Conservation (phyloP, 2,797 vertebrate genomes). For the Aselliscus stoliczkanus region DNA sequence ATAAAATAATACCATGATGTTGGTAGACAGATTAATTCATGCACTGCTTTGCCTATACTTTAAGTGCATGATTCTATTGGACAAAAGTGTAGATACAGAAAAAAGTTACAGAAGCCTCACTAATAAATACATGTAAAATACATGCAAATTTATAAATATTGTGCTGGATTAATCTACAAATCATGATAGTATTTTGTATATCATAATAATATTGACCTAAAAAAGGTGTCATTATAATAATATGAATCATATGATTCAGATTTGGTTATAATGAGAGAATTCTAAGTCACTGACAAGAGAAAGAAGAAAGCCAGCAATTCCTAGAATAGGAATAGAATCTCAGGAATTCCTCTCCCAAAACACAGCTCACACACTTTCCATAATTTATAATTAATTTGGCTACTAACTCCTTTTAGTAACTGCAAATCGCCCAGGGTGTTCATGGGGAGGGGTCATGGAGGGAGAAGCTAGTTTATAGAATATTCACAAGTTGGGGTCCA, state of each 20-base stretch:
- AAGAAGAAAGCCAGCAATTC: background rate
- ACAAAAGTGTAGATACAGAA: background rate
- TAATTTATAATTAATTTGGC: background rate
- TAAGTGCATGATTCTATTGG: background rate
- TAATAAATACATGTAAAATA: background rate
- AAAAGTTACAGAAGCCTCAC: background rate
- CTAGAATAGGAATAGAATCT: background rate
- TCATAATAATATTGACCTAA: background rate
- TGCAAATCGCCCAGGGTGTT: background rate
- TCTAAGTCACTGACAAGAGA: background rate
- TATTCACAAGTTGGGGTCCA: background rate
- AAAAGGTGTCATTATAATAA: background rate
- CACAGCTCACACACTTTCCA: background rate
- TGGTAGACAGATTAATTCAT: background rate
- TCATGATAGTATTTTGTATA: background rate
- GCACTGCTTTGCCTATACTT: background rate
- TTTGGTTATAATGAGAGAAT: background rate
- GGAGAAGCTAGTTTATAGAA: background rate
- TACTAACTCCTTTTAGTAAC: background rate
- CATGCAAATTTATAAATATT: background rate
- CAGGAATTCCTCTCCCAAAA: background rate
- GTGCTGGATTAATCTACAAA: background rate
- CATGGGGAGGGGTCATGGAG: background rate
- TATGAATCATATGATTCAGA: background rate
- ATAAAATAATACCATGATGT: background rate